Conservation (phyloP, 92 coral and sea anemone species). For the Blastomussa wellsi region DNA sequence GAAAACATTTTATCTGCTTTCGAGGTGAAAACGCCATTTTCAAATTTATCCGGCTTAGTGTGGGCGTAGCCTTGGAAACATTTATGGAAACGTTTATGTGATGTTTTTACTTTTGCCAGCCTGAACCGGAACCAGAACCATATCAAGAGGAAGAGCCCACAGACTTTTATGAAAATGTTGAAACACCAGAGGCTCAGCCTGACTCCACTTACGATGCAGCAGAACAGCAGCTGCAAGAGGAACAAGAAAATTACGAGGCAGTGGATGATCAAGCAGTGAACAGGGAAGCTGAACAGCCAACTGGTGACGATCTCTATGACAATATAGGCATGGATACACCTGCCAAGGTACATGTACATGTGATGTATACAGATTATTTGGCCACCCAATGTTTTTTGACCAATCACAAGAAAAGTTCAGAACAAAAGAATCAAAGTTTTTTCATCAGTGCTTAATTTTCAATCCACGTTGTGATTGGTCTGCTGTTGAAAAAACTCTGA, state of each 20-base stretch:
- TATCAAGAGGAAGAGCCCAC: slow-evolving; percentile 48
- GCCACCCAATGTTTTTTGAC: neutral
- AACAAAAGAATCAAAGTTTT: too few relatives aligned
- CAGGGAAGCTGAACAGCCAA: slow-evolving; percentile 14
- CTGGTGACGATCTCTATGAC: slow-evolving; percentile 52
- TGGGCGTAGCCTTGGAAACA: too few relatives aligned
- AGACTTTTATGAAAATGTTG: slow-evolving; percentile 56
- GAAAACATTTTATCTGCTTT: too few relatives aligned
- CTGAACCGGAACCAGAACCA: slow-evolving; percentile 62
- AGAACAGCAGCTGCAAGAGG: slow-evolving; percentile 8
- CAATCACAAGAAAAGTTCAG: too few relatives aligned
- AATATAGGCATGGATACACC: slow-evolving; percentile 38
- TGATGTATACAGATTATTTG: neutral
- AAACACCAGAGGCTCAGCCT: slow-evolving; percentile 21
- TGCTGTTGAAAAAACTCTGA: too few relatives aligned
- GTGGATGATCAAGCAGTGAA: slow-evolving; percentile 3
- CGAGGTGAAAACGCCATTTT: too few relatives aligned
- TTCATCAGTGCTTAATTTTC: too few relatives aligned
- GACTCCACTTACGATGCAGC: neutral
- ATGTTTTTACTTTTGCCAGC: neutral
- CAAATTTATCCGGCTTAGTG: too few relatives aligned
- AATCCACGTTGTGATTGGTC: too few relatives aligned
- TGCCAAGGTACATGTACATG: neutral
- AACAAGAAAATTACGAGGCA: slow-evolving; percentile 7
- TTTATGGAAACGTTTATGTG: too few relatives aligned